Evolutionary conservation across 2,888 invertebrate species (phyloP).

Genomic region (Opisthograptis luteolata): DNA sequence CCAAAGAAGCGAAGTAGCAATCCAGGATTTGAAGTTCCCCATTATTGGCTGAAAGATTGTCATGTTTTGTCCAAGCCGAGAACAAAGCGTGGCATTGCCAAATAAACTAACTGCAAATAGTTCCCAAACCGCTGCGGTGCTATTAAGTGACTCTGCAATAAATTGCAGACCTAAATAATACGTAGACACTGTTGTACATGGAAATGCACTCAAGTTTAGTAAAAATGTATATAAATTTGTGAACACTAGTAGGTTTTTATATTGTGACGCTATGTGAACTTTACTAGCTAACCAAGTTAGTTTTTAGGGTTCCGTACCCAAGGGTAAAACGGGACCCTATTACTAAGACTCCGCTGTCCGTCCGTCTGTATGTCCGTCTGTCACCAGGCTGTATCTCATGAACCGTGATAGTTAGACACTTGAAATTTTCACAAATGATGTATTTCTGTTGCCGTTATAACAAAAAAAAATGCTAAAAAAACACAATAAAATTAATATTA

Average conservation of each 20-base stretch:
- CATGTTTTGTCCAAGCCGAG: background rate
- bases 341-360: too few species aligned
- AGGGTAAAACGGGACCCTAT: too few species aligned
- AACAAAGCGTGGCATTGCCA: slow-evolving; percentile 12
- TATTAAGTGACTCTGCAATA: slow-evolving; percentile 3
- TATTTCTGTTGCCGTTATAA: too few species aligned
- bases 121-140: slow-evolving; percentile 6
- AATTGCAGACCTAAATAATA: slow-evolving; percentile 18
- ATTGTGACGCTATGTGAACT: background rate
- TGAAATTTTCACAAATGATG: too few species aligned
- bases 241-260: background rate
- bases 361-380: too few species aligned
- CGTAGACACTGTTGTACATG: slow-evolving; percentile 16
- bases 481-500: too few species aligned
- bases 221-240: background rate
- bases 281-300: background rate
- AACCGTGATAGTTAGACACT: too few species aligned
- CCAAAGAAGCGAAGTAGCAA: too few species aligned
- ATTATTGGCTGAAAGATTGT: background rate
- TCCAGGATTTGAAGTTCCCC: too few species aligned
- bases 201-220: slow-evolving; percentile 20
- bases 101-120: slow-evolving; percentile 19
- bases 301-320: background rate
- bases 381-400: too few species aligned
- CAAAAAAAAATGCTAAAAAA: too few species aligned